A percentile compares a stretch with the other conserved stretches of the same genome.
Evolutionary conservation across 2,113 vertebrate genomes (phyloP).

Genomic region (Nannospalax galili): DNA sequence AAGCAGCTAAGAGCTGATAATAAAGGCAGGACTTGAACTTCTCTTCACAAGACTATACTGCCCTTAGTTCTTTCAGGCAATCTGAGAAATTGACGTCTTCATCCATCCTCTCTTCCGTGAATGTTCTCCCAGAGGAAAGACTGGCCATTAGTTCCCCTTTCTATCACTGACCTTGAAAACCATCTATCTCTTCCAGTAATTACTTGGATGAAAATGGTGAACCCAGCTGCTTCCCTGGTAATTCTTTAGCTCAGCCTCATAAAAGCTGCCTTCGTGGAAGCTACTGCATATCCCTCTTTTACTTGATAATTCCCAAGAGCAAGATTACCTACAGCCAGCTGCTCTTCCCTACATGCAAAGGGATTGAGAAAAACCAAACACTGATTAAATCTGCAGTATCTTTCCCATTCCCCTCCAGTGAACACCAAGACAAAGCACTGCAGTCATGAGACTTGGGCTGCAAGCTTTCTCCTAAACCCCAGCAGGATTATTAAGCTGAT

Average conservation of each 20-base stretch:
- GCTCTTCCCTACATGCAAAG: constrained; percentile 67
- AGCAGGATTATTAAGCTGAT: constrained; percentile 52
- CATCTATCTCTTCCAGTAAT: constrained; percentile 78
- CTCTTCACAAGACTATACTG: neutral
- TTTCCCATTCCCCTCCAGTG: constrained; percentile 23
- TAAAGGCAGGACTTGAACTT: constrained; percentile 33
- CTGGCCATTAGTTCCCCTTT: constrained; percentile 68
- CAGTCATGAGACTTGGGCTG: constrained; percentile 22
- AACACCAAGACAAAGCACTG: constrained; percentile 63
- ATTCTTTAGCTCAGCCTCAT: constrained; percentile 66
- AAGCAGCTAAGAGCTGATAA: neutral
- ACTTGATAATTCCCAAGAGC: constrained; percentile 78
- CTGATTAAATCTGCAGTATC: constrained; percentile 71
- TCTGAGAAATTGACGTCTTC: constrained; percentile 69
- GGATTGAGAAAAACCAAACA: constrained; percentile 70
- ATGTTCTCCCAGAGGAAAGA: constrained; percentile 67
- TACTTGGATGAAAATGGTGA: constrained; percentile 77
- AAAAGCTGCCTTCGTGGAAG: constrained; percentile 74
- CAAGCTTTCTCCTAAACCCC: constrained; percentile 41
- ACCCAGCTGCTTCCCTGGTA: constrained; percentile 78
- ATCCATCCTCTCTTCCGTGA: constrained; percentile 60
- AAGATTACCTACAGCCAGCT: constrained; percentile 80
- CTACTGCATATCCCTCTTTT: constrained; percentile 67
- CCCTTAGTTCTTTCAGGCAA: neutral
- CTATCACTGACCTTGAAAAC: constrained; percentile 69